These are phyloP conservation scores for Macaria notata DNA, from an alignment of 2,888 invertebrate species.

Conservation along the genomic window DNA sequence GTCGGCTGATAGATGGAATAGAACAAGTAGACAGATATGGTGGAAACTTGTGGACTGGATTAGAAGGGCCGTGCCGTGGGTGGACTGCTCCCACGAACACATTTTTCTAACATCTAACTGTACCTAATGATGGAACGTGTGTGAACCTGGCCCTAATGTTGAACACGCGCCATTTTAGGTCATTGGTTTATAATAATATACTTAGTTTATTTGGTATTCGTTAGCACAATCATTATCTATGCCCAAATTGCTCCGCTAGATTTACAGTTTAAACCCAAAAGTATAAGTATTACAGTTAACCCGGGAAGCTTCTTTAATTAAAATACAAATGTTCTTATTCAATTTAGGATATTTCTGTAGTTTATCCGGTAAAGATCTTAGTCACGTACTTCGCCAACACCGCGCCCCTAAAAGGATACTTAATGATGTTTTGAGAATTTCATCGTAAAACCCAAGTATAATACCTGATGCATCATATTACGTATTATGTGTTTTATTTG, in stretches of 20 bases:
- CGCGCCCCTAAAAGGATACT: constrained; percentile 10
- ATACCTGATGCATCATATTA: background rate
- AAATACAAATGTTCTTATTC: no score
- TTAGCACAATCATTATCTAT: no score
- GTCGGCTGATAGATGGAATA: constrained; percentile 38
- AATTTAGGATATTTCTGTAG: no score
- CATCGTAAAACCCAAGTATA: constrained; percentile 5
- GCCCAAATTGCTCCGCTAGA: no score
- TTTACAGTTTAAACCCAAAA: no score
- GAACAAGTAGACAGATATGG: constrained; percentile 43
- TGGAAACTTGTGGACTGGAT: constrained; percentile 48
- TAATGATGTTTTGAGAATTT: constrained; percentile 2
- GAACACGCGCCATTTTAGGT: constrained; percentile 4
- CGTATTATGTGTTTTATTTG: background rate
- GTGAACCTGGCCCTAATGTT: constrained; percentile 27
- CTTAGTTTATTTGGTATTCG: no score
- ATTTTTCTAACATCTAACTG: constrained; percentile 72
- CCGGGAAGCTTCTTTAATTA: no score
- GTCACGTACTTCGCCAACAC: constrained; percentile 6
- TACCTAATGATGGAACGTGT: constrained; percentile 53
- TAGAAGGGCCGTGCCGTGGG: constrained; percentile 65
- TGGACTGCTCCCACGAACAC: constrained; percentile 63
- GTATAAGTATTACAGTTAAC: no score
- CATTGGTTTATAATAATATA: background rate
- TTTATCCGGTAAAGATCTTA: background rate